Evolutionary conservation across 1,140 invertebrate genomes (phyloP), one percentile per base, ranked within the genome.

Genomic region (Drosophila tristis): DNA sequence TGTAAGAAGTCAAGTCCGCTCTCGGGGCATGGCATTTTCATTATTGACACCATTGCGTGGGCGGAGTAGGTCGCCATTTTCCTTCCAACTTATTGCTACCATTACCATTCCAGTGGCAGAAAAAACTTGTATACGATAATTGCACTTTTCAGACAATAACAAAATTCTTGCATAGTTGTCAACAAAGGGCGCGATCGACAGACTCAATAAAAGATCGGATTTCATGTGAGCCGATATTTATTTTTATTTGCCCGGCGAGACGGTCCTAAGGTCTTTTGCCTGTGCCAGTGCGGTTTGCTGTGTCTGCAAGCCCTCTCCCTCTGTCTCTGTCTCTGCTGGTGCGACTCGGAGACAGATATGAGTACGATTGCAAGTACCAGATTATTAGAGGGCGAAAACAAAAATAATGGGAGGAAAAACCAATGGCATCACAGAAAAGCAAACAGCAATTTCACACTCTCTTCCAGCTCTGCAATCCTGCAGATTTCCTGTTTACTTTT

Each of bases 151-250:
- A 87, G 84, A 87, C 82, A 89, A 87, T 84, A 87, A 87, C 72
- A 89, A 87, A 87, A 89, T 87, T 84, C 80, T 80, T 87, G 82
- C 82, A 87, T 82, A 89, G 82, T 76, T 89, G 82, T 82, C 82
- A 89, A 87, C 78, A 72, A 67, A 75, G 55, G 51, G 63, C 76
- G 80, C 72, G 80, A 87, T 87, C 84, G 66, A 73, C 72, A 84
- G 85, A 84, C 76, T 90, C 66, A 89, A 87, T 87, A 87, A 84
- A 64, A 89, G 79, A 68, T 87, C 80, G 39, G 72, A 80, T 87
- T 87, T 89, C 84, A 74, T 78, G 60, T 74, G 84, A 78, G 71
- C 65, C 84, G 64, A 80, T 87, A 74, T 87, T 89, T 87, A 68
- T 87, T 87, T 89, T 73, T 60, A 78, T 79, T 68, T 68, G 65